A percentile compares a stretch with the other conserved stretches of the same genome.
Evolutionary conservation across 1,140 invertebrate species (phyloP).

Genomic region (Psilanteris sp.): DNA sequence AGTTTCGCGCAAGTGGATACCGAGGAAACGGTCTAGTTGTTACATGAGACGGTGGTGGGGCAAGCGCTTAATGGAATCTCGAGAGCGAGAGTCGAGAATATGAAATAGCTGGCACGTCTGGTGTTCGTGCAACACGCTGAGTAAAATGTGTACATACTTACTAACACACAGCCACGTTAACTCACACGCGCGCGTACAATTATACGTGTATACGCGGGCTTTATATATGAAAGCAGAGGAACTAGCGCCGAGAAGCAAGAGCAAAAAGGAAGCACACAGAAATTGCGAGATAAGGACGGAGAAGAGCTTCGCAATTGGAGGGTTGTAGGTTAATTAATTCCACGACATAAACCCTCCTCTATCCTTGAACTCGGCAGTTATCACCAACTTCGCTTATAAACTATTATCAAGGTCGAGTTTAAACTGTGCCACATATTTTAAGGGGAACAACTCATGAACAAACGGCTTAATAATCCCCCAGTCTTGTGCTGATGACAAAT

Average conservation of each 20-base stretch:
- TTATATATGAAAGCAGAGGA: constrained; percentile 12
- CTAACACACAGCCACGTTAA: too few relatives aligned
- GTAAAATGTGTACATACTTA: constrained; percentile 16
- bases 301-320: constrained; percentile 59
- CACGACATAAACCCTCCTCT: constrained; percentile 73
- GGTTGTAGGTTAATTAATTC: constrained; percentile 78
- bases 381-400: constrained; percentile 72
- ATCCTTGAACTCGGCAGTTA: constrained; percentile 63
- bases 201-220: not conserved
- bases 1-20: constrained; percentile 67
- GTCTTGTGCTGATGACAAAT: constrained; percentile 16
- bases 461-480: constrained; percentile 64
- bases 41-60: constrained; percentile 48
- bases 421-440: constrained; percentile 76
- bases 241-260: constrained; percentile 49
- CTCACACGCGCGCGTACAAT: not conserved
- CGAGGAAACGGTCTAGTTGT: constrained; percentile 54
- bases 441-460: constrained; percentile 67
- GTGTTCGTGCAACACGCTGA: constrained; percentile 45
- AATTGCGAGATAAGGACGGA: constrained; percentile 56
- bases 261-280: constrained; percentile 43
- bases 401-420: constrained; percentile 78
- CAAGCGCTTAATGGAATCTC: constrained; percentile 75
- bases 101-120: constrained; percentile 72
- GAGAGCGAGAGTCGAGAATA: constrained; percentile 75